A percentile compares a stretch with the other conserved stretches of the same genome.
These are phyloP conservation scores for Xanthorhoe spadicearia DNA, from an alignment of 2,888 invertebrate genomes.

Conservation along the genomic window DNA sequence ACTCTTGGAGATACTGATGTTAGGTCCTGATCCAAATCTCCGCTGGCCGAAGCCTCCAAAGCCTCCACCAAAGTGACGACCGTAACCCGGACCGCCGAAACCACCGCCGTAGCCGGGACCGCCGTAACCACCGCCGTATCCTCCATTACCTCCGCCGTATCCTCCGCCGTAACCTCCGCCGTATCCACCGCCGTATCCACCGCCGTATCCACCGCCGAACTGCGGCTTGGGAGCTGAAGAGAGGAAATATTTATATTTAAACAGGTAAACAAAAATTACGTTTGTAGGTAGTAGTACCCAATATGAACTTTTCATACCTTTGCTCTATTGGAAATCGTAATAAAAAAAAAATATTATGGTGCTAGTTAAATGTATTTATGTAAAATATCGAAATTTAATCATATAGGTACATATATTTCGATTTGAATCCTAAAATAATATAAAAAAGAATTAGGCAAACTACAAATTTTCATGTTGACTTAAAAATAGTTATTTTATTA, in stretches of 20 bases:
- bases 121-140: not conserved
- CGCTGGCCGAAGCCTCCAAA: not conserved
- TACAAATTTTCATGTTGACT: too few species aligned
- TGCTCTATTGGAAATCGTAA: too few species aligned
- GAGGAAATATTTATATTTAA: too few species aligned
- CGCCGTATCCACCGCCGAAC: not conserved
- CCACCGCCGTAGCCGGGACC: not conserved
- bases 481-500: too few species aligned
- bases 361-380: too few species aligned
- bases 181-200: not conserved
- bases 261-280: not conserved
- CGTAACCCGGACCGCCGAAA: not conserved
- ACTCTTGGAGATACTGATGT: conserved; percentile 1
- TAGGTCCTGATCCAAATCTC: not conserved
- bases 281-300: too few species aligned
- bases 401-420: too few species aligned
- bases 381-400: too few species aligned
- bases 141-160: not conserved
- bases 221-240: not conserved
- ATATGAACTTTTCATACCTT: too few species aligned
- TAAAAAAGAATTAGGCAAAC: too few species aligned
- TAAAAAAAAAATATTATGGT: too few species aligned
- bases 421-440: too few species aligned
- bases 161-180: not conserved
- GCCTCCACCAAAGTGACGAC: not conserved